These are phyloP conservation scores for Watsonalla cultraria DNA, from an alignment of 2,888 invertebrate species.

Conservation along the genomic window DNA sequence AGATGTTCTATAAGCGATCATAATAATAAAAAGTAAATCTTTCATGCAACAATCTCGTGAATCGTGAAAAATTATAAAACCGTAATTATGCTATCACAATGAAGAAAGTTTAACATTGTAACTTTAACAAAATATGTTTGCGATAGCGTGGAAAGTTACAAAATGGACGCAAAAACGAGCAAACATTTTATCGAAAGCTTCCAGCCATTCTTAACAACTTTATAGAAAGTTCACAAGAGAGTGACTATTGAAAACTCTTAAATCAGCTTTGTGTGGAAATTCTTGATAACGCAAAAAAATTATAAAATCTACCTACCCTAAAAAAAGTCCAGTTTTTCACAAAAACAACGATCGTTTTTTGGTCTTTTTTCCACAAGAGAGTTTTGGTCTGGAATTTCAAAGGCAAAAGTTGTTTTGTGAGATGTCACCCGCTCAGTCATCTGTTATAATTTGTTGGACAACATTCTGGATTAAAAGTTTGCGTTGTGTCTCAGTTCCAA, in stretches of 20 bases:
- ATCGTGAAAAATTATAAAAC: too few relatives aligned
- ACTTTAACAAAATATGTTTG: too few relatives aligned
- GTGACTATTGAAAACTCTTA: not conserved
- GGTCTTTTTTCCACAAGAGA: not conserved
- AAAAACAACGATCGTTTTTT: not conserved
- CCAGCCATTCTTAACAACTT: not conserved
- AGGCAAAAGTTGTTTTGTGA: constrained; percentile 1
- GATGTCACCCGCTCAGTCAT: constrained; percentile 3
- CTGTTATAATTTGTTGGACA: constrained; percentile 2
- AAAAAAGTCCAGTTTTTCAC: not conserved
- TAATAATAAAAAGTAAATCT: too few relatives aligned
- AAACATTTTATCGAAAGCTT: not conserved
- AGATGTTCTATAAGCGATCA: too few relatives aligned
- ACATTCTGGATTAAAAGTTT: not conserved
- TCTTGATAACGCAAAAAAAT: not conserved
- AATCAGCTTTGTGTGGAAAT: not conserved
- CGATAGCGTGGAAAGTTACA: not conserved
- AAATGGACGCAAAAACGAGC: not conserved
- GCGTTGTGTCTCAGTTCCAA: not conserved
- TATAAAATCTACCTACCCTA: not conserved
- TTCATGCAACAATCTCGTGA: too few relatives aligned
- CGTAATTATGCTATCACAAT: too few relatives aligned
- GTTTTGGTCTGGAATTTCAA: not conserved
- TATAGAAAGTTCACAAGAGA: not conserved
- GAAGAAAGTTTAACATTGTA: too few relatives aligned